Evolutionary conservation across 2,888 invertebrate species (phyloP).

Genomic region (Deilephila porcellus): DNA sequence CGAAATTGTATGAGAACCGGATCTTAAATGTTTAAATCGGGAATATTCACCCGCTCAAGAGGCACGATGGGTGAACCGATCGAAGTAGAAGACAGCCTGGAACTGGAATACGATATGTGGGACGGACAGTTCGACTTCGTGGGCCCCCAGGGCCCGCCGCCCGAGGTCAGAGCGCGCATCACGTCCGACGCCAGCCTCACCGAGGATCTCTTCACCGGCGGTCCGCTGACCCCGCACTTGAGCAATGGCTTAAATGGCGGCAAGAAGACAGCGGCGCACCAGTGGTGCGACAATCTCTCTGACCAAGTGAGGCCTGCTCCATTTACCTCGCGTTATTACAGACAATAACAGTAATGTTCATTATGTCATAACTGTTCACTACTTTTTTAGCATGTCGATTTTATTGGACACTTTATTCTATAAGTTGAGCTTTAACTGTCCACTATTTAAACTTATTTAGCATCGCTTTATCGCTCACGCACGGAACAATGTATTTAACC

Average conservation of each 20-base stretch:
- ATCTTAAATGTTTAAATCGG: slow-evolving; percentile 79
- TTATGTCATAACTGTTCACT: slow-evolving; percentile 12
- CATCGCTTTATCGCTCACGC: slow-evolving; percentile 10
- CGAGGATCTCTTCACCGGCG: slow-evolving; percentile 79
- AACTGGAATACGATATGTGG: slow-evolving; percentile 94
- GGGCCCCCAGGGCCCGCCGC: slow-evolving; percentile 83
- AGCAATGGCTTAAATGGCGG: slow-evolving; percentile 81
- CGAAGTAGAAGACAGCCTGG: slow-evolving; percentile 85
- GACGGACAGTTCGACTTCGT: slow-evolving; percentile 95
- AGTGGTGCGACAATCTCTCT: slow-evolving; percentile 85
- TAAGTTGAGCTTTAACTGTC: slow-evolving; percentile 18
- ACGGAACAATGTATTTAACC: slow-evolving; percentile 10
- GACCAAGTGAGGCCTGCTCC: slow-evolving; percentile 82
- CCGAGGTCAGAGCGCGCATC: slow-evolving; percentile 66
- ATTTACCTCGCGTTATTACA: slow-evolving; percentile 26
- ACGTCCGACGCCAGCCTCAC: slow-evolving; percentile 74
- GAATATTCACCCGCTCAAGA: slow-evolving; percentile 74
- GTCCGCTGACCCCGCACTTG: slow-evolving; percentile 77
- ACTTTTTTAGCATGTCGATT: slow-evolving; percentile 13
- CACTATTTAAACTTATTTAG: slow-evolving; percentile 14
- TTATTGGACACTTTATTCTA: slow-evolving; percentile 23
- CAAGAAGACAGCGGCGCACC: slow-evolving; percentile 83
- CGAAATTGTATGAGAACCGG: slow-evolving; percentile 50
- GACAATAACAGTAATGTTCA: slow-evolving; percentile 25
- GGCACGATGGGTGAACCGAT: slow-evolving; percentile 76